Evolutionary conservation across 2,797 vertebrate species (phyloP).

Genomic region (Choloepus didactylus): DNA sequence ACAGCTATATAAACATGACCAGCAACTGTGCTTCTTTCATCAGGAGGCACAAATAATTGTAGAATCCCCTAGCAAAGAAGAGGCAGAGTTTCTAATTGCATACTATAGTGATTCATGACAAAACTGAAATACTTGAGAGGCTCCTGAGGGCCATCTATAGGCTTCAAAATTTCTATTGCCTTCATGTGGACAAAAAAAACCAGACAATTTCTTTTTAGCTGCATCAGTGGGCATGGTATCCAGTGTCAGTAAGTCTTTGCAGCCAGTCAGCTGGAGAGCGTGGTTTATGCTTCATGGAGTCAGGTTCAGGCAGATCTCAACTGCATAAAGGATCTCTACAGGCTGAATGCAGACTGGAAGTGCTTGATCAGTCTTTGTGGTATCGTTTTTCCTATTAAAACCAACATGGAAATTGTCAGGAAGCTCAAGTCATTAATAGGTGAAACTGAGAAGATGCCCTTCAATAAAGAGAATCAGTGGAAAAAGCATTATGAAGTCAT

Average conservation of each 20-base stretch:
- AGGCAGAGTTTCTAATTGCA: slow-evolving; percentile 91
- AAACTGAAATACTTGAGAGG: slow-evolving; percentile 94
- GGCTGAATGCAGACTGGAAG: slow-evolving; percentile 89
- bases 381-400: slow-evolving; percentile 95
- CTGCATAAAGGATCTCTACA: slow-evolving; percentile 94
- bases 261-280: slow-evolving; percentile 88
- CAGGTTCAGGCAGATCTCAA: slow-evolving; percentile 96
- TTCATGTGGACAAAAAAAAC: slow-evolving; percentile 93
- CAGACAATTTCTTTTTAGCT: slow-evolving; percentile 86
- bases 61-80: too few species aligned
- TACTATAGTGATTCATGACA: slow-evolving; percentile 95
- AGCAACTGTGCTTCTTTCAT: too few species aligned
- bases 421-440: slow-evolving; percentile 90
- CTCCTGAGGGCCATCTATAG: slow-evolving; percentile 93
- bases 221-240: slow-evolving; percentile 90
- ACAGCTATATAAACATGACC: too few species aligned
- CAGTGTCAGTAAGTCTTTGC: slow-evolving; percentile 94
- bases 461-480: slow-evolving; percentile 90
- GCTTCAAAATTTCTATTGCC: slow-evolving; percentile 95
- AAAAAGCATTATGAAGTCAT: slow-evolving; percentile 86
- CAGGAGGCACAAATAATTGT: too few species aligned
- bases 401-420: slow-evolving; percentile 94
- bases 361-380: slow-evolving; percentile 95
- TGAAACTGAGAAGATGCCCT: slow-evolving; percentile 90
- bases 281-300: slow-evolving; percentile 93